These are phyloP conservation scores for Micromussa lordhowensis DNA, from an alignment of 92 coral and sea anemone genomes.

Conservation along the genomic window DNA sequence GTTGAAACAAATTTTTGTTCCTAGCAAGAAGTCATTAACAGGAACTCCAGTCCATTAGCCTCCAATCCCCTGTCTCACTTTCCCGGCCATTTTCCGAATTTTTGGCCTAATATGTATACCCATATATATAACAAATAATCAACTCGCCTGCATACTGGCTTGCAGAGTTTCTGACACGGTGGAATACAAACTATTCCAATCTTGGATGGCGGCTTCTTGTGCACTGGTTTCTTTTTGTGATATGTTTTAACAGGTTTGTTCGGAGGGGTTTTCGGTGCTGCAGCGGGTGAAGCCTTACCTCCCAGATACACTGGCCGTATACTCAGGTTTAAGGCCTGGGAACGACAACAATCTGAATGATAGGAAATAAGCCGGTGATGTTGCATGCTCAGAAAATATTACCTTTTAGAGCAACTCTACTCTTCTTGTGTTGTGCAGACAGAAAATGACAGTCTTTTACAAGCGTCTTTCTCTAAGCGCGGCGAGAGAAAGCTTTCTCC, in stretches of 20 bases:
- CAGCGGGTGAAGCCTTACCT: slow-evolving; percentile 25
- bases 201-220: background rate
- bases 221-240: slow-evolving; percentile 11
- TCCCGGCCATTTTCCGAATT: too few species aligned
- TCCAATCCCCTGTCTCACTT: too few species aligned
- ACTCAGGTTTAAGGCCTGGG: slow-evolving; percentile 66
- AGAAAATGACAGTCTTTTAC: too few species aligned
- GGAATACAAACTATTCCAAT: slow-evolving; percentile 58
- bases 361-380: background rate
- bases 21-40: too few species aligned
- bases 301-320: slow-evolving; percentile 64
- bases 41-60: too few species aligned
- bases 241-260: slow-evolving; percentile 1
- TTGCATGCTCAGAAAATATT: background rate
- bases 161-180: slow-evolving; percentile 67
- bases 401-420: background rate
- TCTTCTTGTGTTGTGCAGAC: background rate
- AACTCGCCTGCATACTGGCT: slow-evolving; percentile 48
- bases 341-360: slow-evolving; percentile 66
- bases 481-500: too few species aligned
- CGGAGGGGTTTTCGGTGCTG: slow-evolving; percentile 5
- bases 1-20: too few species aligned
- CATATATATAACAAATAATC: background rate
- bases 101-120: too few species aligned
- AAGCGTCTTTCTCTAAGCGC: too few species aligned